Evolutionary conservation across 2,888 invertebrate genomes (phyloP).

Genomic region (Tupiocoris notatus): DNA sequence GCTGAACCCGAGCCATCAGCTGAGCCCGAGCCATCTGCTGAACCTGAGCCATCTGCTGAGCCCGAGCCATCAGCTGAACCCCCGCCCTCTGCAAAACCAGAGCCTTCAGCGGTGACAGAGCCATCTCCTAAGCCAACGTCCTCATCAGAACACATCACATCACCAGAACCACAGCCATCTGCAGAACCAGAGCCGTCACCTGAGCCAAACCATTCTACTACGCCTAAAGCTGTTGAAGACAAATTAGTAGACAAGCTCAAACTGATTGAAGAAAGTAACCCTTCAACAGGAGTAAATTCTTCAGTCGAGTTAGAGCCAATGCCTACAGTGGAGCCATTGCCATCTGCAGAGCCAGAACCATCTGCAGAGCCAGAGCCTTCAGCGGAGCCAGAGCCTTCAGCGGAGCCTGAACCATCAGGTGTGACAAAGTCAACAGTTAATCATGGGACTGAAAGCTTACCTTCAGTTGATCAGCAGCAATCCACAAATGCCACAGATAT

Average conservation of each 20-base stretch:
- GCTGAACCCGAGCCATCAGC: slow-evolving; percentile 46
- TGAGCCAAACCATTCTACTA: slow-evolving; percentile 29
- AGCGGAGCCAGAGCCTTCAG: slow-evolving; percentile 48
- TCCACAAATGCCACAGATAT: slow-evolving; percentile 43
- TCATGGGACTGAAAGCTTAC: slow-evolving; percentile 49
- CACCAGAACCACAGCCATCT: slow-evolving; percentile 47
- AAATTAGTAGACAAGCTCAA: too few species aligned
- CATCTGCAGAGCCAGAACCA: slow-evolving; percentile 50
- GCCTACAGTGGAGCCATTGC: slow-evolving; percentile 47
- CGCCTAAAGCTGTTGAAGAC: slow-evolving; percentile 43
- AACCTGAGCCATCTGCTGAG: slow-evolving; percentile 45
- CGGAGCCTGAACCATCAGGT: slow-evolving; percentile 51
- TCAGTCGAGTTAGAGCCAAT: slow-evolving; percentile 14
- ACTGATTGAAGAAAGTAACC: slow-evolving; percentile 49
- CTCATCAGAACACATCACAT: too few species aligned
- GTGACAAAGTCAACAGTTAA: slow-evolving; percentile 52
- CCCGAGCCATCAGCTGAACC: slow-evolving; percentile 35
- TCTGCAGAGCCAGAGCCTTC: slow-evolving; percentile 49
- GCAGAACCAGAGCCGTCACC: slow-evolving; percentile 43
- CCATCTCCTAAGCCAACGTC: slow-evolving; percentile 47
- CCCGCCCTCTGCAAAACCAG: slow-evolving; percentile 49
- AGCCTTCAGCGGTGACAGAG: slow-evolving; percentile 48
- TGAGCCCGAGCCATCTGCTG: slow-evolving; percentile 48
- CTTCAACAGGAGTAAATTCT: slow-evolving; percentile 49
- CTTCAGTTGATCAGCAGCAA: slow-evolving; percentile 50